phyloP scores from a whole-genome alignment of 2,888 invertebrate species.

The Exephanes ischioxanthus region DNA sequence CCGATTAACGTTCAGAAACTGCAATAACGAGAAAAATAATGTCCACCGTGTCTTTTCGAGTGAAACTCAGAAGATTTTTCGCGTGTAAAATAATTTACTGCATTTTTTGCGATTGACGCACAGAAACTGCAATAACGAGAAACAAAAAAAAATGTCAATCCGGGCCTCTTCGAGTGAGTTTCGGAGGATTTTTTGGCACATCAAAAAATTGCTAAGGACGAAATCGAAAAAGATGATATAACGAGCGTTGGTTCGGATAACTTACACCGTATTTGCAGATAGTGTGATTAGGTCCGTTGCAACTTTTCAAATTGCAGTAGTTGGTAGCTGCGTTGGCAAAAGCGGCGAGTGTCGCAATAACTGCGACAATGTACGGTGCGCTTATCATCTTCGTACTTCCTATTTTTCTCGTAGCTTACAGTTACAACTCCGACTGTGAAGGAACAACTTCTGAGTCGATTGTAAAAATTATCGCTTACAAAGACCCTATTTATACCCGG shows the following conservation, averaged over 20 bases:
- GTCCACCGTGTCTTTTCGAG: no score
- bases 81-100: no score
- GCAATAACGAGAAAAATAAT: background rate
- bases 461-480: slow-evolving; percentile 27
- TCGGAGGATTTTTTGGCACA: no score
- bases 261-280: slow-evolving; percentile 29
- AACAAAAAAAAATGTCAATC: no score
- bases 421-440: background rate
- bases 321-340: background rate
- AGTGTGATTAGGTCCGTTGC: background rate
- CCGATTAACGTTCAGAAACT: background rate
- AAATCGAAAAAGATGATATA: no score
- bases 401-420: background rate
- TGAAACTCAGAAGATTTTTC: no score
- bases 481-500: slow-evolving; percentile 52
- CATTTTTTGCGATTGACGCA: no score
- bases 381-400: slow-evolving; percentile 26
- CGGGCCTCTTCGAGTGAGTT: no score
- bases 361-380: slow-evolving; percentile 2
- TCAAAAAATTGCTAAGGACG: no score
- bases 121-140: no score
- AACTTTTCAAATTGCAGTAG: slow-evolving; percentile 57
- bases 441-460: slow-evolving; percentile 22
- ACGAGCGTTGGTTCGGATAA: background rate
- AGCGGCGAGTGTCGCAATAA: slow-evolving; percentile 31